Conservation (phyloP, 2,797 vertebrate species). For the Lepus oiostolus region DNA sequence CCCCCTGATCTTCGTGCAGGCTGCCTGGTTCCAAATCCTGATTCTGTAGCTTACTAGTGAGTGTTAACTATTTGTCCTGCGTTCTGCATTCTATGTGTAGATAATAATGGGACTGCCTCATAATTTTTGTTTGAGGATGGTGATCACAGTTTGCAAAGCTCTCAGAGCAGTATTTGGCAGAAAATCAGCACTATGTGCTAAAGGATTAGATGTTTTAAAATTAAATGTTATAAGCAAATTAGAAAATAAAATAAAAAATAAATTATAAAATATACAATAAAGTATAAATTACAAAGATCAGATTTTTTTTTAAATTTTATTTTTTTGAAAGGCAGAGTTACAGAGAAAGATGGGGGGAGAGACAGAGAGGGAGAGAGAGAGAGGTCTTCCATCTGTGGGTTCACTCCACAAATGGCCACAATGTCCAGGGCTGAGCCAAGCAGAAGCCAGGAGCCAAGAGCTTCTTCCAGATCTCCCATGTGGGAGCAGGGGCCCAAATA, state of each 20-base stretch:
- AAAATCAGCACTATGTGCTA: neutral
- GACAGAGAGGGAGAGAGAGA: too few species aligned
- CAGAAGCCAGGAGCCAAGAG: too few species aligned
- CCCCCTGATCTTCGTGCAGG: neutral
- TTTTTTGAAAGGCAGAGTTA: too few species aligned
- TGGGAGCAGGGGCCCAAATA: too few species aligned
- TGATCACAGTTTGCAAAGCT: neutral
- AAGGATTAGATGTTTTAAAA: conserved; percentile 14
- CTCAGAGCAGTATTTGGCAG: neutral
- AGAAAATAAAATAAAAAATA: neutral
- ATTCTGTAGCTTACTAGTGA: neutral
- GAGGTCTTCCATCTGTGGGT: too few species aligned
- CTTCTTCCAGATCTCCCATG: too few species aligned
- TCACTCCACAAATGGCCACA: too few species aligned
- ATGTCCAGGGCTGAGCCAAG: too few species aligned
- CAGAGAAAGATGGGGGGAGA: too few species aligned
- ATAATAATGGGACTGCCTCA: neutral
- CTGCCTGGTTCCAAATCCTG: neutral
- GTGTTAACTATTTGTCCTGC: neutral
- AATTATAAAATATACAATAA: neutral
- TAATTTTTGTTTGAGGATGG: neutral
- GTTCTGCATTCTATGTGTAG: neutral
- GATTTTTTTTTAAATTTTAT: too few species aligned
- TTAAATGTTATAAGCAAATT: neutral
- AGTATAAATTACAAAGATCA: too few species aligned